Evolutionary conservation across 2,888 invertebrate genomes (phyloP), one percentile per base, ranked within the genome.

Genomic region (Spodoptera picta): DNA sequence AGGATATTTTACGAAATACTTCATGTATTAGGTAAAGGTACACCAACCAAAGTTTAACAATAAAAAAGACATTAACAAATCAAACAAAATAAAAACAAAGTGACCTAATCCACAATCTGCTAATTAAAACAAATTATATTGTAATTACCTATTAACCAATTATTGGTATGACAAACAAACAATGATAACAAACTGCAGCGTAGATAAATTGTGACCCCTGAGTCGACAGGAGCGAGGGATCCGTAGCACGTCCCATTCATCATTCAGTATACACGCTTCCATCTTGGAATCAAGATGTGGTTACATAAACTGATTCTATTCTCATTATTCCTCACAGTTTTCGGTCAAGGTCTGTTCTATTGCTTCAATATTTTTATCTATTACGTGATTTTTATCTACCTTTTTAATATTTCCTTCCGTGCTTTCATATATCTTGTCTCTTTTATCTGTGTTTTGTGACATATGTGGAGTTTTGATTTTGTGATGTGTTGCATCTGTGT

Each of bases 181-280:
- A 72, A 48, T 61, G 84, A 85, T 85, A 85, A 80, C 68, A 57
- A 75, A 74, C 68, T 65, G 66, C 62, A 72, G 53, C 56, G 65
- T 50, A 62, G 86, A 86, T 86, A 87, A 80, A 72, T 76, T 53
- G 36, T 80, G 87, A 86, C 83, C 87, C 83, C 69, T 81, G 81
- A 73, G 77, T 65, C 73, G 63, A 54, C 67, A 67, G 76, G 69
- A 78, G 65, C 64, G 60, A 56, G 69, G 73, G 68, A 60, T 48
- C 36, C 36, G 36, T 7, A 36, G 36, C 36, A 54, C 9, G 49
- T 59, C 27, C 57, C 70, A 75, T 75, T 77, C 68, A 70, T 62
- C 55, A 70, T 45, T 67, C 73, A 66, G 65, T 75, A 27, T 14
- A 43, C 55, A 45, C 54, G 43, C 24, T 36, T 36, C 60, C 59